These are phyloP conservation scores for Parapsyche elsis DNA, from an alignment of 1,140 invertebrate genomes.

Conservation along the genomic window DNA sequence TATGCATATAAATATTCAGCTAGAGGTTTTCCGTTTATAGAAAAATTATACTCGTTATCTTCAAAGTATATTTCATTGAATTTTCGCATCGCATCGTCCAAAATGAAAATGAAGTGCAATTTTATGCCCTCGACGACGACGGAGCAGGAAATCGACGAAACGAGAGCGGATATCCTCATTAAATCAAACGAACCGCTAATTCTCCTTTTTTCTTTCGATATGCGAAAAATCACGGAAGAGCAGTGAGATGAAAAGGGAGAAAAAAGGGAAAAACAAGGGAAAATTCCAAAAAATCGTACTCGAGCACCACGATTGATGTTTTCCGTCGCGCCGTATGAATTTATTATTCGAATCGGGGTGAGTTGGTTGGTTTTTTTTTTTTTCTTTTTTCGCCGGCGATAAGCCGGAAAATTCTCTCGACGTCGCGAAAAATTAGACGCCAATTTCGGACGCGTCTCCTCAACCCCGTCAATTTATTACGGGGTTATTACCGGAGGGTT, in stretches of 20 bases:
- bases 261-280: not conserved
- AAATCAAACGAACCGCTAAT: not conserved
- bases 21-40: too few relatives aligned
- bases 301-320: slow-evolving; percentile 2
- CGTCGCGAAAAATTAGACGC: slow-evolving; percentile 6
- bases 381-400: not conserved
- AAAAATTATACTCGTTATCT: too few relatives aligned
- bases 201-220: not conserved
- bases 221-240: not conserved
- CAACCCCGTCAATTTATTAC: slow-evolving; percentile 27
- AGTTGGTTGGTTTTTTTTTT: too few relatives aligned
- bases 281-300: slow-evolving; percentile 18
- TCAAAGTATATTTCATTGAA: too few relatives aligned
- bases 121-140: too few relatives aligned
- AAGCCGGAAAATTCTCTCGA: slow-evolving; percentile 22
- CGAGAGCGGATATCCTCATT: not conserved
- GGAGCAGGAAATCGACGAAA: not conserved
- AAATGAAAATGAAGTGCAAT: too few relatives aligned
- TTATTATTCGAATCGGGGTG: not conserved
- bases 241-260: not conserved
- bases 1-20: too few relatives aligned
- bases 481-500: not conserved
- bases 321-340: slow-evolving; percentile 29
- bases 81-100: too few relatives aligned
- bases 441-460: slow-evolving; percentile 11